Conservation (phyloP, 2,888 invertebrate species). For the Zaprionus obscuricornis region DNA sequence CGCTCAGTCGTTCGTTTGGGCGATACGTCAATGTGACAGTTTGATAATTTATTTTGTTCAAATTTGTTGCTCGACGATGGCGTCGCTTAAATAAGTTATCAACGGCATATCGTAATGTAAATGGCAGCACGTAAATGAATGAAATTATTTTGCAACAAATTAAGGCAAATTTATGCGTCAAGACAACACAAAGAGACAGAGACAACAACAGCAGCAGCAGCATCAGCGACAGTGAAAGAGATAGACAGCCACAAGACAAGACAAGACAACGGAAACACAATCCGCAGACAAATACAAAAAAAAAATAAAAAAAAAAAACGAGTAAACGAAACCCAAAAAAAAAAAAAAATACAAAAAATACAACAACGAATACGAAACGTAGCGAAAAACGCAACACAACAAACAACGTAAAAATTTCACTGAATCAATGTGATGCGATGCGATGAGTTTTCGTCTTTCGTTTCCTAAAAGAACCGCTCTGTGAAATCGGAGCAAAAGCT, state of each 20-base stretch:
- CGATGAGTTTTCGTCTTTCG: constrained; percentile 52
- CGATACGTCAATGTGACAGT: constrained; percentile 79
- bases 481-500: constrained; percentile 71
- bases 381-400: constrained; percentile 30
- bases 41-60: constrained; percentile 77
- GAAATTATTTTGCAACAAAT: constrained; percentile 80
- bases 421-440: constrained; percentile 38
- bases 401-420: too few relatives aligned
- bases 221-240: constrained; percentile 20
- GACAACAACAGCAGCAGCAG: not conserved
- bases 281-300: constrained; percentile 37
- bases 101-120: constrained; percentile 65
- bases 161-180: constrained; percentile 79
- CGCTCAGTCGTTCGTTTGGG: constrained; percentile 34
- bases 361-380: constrained; percentile 28
- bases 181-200: constrained; percentile 45
- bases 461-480: constrained; percentile 25
- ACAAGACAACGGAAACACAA: constrained; percentile 49
- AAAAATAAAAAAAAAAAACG: constrained; percentile 24
- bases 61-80: constrained; percentile 63
- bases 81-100: constrained; percentile 79
- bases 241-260: constrained; percentile 12
- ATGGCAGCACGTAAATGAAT: constrained; percentile 79
- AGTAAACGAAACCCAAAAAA: constrained; percentile 31
- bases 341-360: too few relatives aligned